Percentiles rank a stretch among this genome's conserved stretches.
These are phyloP conservation scores for Branchinecta lynchi DNA, from an alignment of 1,140 invertebrate genomes.

Conservation along the genomic window DNA sequence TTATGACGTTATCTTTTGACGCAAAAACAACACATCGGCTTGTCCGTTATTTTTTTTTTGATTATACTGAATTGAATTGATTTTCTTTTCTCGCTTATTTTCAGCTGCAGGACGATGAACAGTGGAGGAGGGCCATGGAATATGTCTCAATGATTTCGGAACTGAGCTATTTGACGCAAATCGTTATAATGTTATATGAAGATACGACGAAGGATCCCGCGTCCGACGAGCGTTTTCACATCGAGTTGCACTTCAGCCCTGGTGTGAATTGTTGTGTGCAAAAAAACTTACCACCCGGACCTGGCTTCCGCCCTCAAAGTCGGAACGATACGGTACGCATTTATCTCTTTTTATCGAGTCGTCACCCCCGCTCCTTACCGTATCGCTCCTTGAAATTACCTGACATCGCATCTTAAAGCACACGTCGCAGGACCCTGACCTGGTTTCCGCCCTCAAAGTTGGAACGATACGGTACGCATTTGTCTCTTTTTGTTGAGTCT, in stretches of 20 bases:
- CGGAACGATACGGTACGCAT: slow-evolving; percentile 50
- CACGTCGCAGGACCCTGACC: slow-evolving; percentile 46
- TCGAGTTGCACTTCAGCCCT: slow-evolving; percentile 94
- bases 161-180: slow-evolving; percentile 98
- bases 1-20: no score
- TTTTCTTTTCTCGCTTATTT: slow-evolving; percentile 19
- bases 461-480: slow-evolving; percentile 48
- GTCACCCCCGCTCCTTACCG: no score
- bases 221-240: slow-evolving; percentile 80
- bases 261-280: slow-evolving; percentile 91
- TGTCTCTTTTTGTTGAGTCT: no score
- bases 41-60: no score
- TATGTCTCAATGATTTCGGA: slow-evolving; percentile 94
- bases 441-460: slow-evolving; percentile 76
- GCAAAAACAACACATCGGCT: no score
- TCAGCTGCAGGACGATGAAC: slow-evolving; percentile 66
- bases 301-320: slow-evolving; percentile 79
- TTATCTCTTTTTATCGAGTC: no score
- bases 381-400: no score
- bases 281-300: slow-evolving; percentile 79
- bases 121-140: slow-evolving; percentile 96
- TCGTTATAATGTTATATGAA: slow-evolving; percentile 98
- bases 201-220: slow-evolving; percentile 87
- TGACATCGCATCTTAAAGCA: no score
- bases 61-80: not conserved